Evolutionary conservation across 2,797 vertebrate species (phyloP).

Genomic region (Limnodromus scolopaceus): DNA sequence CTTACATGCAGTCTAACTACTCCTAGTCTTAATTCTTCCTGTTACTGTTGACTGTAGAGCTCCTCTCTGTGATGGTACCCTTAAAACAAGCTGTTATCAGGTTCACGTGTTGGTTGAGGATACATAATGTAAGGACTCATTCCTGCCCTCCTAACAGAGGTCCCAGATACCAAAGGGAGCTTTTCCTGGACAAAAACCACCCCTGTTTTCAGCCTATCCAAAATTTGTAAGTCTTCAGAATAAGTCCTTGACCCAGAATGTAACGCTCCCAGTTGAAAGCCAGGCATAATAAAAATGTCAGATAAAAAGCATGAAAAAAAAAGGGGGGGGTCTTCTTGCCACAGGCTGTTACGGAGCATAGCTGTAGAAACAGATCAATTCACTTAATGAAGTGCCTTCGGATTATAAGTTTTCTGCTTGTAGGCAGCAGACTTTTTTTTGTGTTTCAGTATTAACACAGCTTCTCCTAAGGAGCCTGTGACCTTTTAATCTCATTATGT

Average conservation of each 20-base stretch:
- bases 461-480: constrained; percentile 12
- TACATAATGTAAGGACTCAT: neutral
- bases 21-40: neutral
- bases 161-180: neutral
- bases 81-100: neutral
- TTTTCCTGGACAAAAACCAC: neutral
- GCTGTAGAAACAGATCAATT: constrained; percentile 8
- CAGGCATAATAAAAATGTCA: neutral
- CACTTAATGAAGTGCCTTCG: neutral
- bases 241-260: neutral
- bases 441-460: neutral
- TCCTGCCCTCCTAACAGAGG: neutral
- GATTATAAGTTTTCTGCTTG: constrained; percentile 3
- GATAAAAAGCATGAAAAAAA: neutral
- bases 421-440: neutral
- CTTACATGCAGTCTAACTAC: neutral
- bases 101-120: neutral
- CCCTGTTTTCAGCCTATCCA: neutral
- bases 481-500: constrained; percentile 49
- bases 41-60: neutral
- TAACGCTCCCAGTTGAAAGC: neutral
- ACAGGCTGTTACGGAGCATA: neutral
- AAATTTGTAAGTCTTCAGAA: neutral
- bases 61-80: neutral
- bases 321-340: neutral